Evolutionary conservation across 2,888 invertebrate genomes (phyloP), one percentile per base, ranked within the genome.

Genomic region (Mimumesa dahlbomi): DNA sequence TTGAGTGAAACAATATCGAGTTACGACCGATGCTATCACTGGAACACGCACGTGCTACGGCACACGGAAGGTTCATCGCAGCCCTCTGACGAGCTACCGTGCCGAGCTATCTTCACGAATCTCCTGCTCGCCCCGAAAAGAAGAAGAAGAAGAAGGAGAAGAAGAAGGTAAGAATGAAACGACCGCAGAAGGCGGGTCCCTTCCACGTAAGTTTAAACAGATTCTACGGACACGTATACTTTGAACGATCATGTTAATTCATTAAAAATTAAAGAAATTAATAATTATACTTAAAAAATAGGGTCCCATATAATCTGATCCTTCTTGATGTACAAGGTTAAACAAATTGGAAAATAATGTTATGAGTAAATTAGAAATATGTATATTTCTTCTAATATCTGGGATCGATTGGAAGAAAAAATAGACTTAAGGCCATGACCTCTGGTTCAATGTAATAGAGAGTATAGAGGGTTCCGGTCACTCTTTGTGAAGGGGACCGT

Each of bases 1-100:
- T 86, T 84, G 85, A 88, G 87, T 83, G 84, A 87, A 88, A 87
- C 87, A 88, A 88, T 88, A 88, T 88, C 88, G 87, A 87, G 88
- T 88, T 88, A 87, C 88, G 81, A 79, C 62, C 78, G 88, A 88
- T 88, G 80, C 62, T 84, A 88, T 86, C 87, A 63, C 68, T 54
- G 66, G 72, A 79, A 85, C 83, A 84, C 85, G 84, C 85, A 84
- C 85, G 87, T 85, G 87, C 85, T 83, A 78, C 82, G 74, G 70
- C 75, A 79, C 79, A 83, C 80, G 77, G 79, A 82, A 84, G 82
- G 84, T 82, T 82, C 81, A 82, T 81, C 77, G 79, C 73, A 65
- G 73, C 64, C 79, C 77, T 82, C 80, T 82, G 80, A 78, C 74
- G 77, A 77, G 84, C 84, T 85, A 84, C 85, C 80, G 85, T 84